Percentiles rank a stretch among this genome's conserved stretches.
These are phyloP conservation scores for Anoncus sp. DNA, from an alignment of 2,888 invertebrate species.

Conservation along the genomic window DNA sequence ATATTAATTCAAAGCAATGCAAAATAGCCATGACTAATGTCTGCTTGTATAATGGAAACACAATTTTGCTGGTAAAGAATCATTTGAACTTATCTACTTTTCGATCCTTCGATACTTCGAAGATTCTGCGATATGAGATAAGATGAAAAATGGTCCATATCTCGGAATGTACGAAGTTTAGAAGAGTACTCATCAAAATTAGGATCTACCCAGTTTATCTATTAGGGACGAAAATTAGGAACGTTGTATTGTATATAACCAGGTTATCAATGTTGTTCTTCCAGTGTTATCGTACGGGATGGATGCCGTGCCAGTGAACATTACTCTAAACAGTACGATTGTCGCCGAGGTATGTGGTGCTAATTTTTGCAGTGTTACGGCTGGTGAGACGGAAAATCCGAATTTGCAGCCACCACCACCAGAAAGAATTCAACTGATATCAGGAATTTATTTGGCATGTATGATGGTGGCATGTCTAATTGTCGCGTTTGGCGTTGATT, in stretches of 20 bases:
- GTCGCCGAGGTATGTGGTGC: constrained; percentile 89
- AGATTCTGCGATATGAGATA: background rate
- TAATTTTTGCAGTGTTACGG: constrained; percentile 87
- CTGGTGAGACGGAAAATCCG: constrained; percentile 85
- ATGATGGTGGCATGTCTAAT: constrained; percentile 90
- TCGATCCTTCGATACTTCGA: background rate
- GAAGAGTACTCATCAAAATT: too few relatives aligned
- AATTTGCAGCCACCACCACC: constrained; percentile 90
- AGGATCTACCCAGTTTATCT: too few relatives aligned
- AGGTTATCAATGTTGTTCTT: constrained; percentile 41
- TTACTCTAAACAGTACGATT: constrained; percentile 80
- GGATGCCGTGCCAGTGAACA: constrained; percentile 72
- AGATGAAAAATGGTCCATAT: background rate
- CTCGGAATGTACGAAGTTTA: background rate
- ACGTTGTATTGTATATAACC: background rate
- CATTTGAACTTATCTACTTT: background rate
- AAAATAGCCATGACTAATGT: constrained; percentile 13
- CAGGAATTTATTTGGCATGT: constrained; percentile 92
- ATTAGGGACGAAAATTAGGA: too few relatives aligned
- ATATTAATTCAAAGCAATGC: constrained; percentile 12
- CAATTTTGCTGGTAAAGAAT: background rate
- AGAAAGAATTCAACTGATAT: constrained; percentile 90
- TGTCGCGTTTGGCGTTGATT: constrained; percentile 92
- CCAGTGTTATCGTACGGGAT: constrained; percentile 80
- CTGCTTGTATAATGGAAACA: background rate